Percentiles rank a stretch among this genome's conserved stretches.
Conservation (phyloP, 2,888 invertebrate genomes). For the Parnassius glacialis region DNA sequence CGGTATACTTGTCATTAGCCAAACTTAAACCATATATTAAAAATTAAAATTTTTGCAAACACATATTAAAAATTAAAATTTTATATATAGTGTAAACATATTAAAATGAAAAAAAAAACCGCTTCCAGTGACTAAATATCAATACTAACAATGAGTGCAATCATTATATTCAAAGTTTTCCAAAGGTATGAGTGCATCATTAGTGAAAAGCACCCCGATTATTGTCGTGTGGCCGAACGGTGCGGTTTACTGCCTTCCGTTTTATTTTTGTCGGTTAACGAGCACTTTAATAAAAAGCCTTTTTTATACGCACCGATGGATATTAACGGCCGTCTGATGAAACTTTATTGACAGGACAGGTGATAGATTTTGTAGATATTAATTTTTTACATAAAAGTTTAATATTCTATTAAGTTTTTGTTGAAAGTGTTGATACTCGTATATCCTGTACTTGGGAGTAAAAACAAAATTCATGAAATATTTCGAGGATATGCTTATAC, state of each 20-base stretch:
- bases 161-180: background rate
- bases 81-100: no score
- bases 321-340: slow-evolving; percentile 5
- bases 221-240: slow-evolving; percentile 44
- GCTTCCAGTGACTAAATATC: background rate
- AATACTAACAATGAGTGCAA: slow-evolving; percentile 4
- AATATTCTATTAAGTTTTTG: no score
- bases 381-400: no score
- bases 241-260: slow-evolving; percentile 45
- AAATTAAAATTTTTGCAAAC: no score
- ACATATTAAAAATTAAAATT: no score
- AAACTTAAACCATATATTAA: no score
- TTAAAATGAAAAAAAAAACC: no score
- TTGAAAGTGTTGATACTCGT: no score
- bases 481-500: no score
- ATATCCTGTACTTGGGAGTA: no score
- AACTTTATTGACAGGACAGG: slow-evolving; percentile 20
- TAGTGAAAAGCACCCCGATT: slow-evolving; percentile 45
- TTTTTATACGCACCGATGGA: slow-evolving; percentile 30
- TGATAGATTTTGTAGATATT: background rate
- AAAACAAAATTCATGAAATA: no score
- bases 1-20: no score
- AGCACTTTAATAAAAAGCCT: slow-evolving; percentile 57
- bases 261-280: slow-evolving; percentile 57
- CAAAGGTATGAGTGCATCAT: slow-evolving; percentile 43